Evolutionary conservation across 2,113 vertebrate species (phyloP).

Genomic region (Psittacus erithacus): DNA sequence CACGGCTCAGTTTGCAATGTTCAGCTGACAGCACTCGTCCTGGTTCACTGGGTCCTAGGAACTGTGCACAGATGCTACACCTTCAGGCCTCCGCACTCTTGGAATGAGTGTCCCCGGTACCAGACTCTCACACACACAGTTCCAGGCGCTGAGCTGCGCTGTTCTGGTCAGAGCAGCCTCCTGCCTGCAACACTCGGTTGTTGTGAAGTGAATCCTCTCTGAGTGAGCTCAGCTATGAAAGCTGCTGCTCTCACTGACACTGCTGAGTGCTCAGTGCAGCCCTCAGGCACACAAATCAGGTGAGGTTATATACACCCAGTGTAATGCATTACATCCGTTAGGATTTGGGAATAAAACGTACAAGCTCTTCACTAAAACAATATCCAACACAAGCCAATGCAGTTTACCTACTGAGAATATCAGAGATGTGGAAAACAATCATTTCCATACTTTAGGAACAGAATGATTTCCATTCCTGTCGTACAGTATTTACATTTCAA

Average conservation of each 20-base stretch:
- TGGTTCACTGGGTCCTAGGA: neutral
- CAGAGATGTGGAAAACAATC: neutral
- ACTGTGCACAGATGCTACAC: neutral
- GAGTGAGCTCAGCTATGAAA: neutral
- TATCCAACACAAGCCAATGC: neutral
- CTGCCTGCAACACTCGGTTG: neutral
- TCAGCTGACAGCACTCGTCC: neutral
- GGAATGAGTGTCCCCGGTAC: neutral
- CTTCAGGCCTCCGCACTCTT: neutral
- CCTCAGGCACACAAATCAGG: neutral
- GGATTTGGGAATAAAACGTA: neutral
- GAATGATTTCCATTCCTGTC: neutral
- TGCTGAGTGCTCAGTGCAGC: neutral
- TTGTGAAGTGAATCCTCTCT: neutral
- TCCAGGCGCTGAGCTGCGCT: neutral
- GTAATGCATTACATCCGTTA: neutral
- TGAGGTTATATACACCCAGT: neutral
- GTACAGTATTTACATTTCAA: neutral
- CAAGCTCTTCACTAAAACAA: neutral
- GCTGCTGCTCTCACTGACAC: neutral
- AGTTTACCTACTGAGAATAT: neutral
- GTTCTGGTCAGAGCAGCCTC: neutral
- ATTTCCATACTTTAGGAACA: neutral
- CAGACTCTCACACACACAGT: neutral
- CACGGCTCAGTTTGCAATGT: neutral